Percentiles rank a stretch among this genome's conserved stretches.
Evolutionary conservation across 1,140 invertebrate genomes (phyloP).

Genomic region (Holcopasites calliopsidis): DNA sequence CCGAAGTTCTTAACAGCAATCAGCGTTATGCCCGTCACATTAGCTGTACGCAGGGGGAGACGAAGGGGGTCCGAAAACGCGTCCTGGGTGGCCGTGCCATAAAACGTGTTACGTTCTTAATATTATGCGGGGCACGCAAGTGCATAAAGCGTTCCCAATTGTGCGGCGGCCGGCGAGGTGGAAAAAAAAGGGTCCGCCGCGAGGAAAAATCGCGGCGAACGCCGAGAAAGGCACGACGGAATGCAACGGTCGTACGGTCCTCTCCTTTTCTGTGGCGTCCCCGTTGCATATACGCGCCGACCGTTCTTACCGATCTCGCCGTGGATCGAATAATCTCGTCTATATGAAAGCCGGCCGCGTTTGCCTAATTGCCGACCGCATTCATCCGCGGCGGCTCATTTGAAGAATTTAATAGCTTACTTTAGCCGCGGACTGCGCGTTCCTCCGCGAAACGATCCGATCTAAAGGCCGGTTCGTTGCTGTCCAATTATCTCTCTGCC

Average conservation of each 20-base stretch:
- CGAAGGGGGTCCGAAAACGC: conserved; percentile 21
- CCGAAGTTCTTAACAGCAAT: conserved; percentile 20
- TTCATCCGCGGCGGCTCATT: conserved; percentile 38
- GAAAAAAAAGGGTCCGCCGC: conserved; percentile 50
- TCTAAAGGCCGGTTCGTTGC: not conserved
- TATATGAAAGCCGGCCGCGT: conserved; percentile 23
- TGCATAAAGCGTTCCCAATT: conserved; percentile 50
- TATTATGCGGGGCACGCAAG: conserved; percentile 63
- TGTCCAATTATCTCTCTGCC: not conserved
- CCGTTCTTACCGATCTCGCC: conserved; percentile 38
- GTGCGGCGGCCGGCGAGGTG: conserved; percentile 20
- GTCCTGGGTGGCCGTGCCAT: conserved; percentile 62
- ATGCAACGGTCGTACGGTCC: conserved; percentile 23
- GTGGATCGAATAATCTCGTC: conserved; percentile 42
- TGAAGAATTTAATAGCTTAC: conserved; percentile 47
- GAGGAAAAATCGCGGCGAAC: conserved; percentile 49
- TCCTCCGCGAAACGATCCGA: not conserved
- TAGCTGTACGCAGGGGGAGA: not conserved
- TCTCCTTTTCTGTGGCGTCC: conserved; percentile 20
- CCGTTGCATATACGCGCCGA: conserved; percentile 17
- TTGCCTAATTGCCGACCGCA: conserved; percentile 42
- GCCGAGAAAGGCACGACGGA: conserved; percentile 30
- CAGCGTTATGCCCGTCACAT: conserved; percentile 23
- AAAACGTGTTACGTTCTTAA: conserved; percentile 65
- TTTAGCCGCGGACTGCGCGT: not conserved